These are phyloP conservation scores for Hydropsyche tenuis DNA, from an alignment of 1,140 invertebrate genomes.

Conservation along the genomic window DNA sequence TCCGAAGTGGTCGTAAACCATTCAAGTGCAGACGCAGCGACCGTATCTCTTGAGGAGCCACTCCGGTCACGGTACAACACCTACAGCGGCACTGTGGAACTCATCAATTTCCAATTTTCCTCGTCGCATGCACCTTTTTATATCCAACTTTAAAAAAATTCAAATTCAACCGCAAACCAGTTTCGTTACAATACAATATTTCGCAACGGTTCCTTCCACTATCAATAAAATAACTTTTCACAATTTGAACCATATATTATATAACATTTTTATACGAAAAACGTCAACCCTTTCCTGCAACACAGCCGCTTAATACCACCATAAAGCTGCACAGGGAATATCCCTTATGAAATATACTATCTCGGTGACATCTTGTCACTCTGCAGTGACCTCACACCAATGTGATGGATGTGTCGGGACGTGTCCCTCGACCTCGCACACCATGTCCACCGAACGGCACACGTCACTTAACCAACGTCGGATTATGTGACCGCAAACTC, in stretches of 20 bases:
- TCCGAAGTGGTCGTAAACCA: conserved; percentile 45
- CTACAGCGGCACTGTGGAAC: not conserved
- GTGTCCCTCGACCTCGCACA: not conserved
- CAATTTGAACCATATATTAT: too few species aligned
- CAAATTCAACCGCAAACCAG: not conserved
- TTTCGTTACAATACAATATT: not conserved
- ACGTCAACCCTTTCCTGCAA: too few species aligned
- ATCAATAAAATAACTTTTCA: too few species aligned
- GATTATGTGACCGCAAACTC: conserved; percentile 13
- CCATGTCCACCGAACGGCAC: not conserved
- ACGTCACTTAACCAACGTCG: conserved; percentile 15
- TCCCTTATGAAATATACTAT: too few species aligned
- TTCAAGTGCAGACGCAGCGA: conserved; percentile 36
- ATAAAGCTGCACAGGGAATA: too few species aligned
- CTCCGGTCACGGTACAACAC: not conserved
- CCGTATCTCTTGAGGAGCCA: conserved; percentile 16
- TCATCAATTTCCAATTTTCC: conserved; percentile 15
- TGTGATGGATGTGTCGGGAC: conserved; percentile 13
- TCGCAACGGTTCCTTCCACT: not conserved
- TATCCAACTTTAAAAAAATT: not conserved
- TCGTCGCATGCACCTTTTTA: not conserved
- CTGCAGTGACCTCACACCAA: not conserved
- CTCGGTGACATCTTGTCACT: not conserved
- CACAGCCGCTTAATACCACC: too few species aligned
- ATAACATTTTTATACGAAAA: too few species aligned